Evolutionary conservation across 2,113 vertebrate species (phyloP), one percentile per base, ranked within the genome.

Genomic region (Phoenicopterus ruber): DNA sequence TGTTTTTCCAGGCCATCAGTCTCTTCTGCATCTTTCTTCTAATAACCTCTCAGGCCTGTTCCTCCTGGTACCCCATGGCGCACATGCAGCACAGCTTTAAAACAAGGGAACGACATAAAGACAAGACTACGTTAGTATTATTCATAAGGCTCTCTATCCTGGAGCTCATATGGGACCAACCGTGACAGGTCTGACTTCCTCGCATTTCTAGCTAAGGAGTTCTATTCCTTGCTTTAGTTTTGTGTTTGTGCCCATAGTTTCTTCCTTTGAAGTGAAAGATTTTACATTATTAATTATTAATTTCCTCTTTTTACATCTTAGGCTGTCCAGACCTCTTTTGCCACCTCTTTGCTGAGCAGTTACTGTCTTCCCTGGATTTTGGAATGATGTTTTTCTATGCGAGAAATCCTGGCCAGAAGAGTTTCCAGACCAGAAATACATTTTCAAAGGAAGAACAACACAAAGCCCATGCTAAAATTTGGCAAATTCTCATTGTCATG

Each of bases 1-100:
- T 67, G 9, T 76, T 96, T 95, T 96, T 94, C 90, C 86, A 91
- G 54, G 36, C 70, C 78, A 85, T 93, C 81, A 85, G 16, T 77
- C 91, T 77, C 54, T 83, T 91, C 73, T 93, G 42, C 66, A 88
- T 89, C 82, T 95, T 86, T 46, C 67, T 58, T 72, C 78, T 47
- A 93, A 89, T 31, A 94, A 82, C 62, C 86, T 73, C 81, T 80
- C 87, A 80, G 83, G 78, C 71, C 81, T 87, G 84, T 17, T 95
- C 49, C 87, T 94, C 67, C 95, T 82, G 70, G 20, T 52, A 85
- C 74, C 71, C 73, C 71, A 19, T 6, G 32, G 26, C 44, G 10
- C 46, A 57, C 54, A 65, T 5, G 20, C 21, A 32, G 32, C 34
- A 36, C 0, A 0, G 34, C 19, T 82, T 79, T 93, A 79, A 86